phyloP scores from a whole-genome alignment of 2,113 vertebrate species.

The Tor tambroides region DNA sequence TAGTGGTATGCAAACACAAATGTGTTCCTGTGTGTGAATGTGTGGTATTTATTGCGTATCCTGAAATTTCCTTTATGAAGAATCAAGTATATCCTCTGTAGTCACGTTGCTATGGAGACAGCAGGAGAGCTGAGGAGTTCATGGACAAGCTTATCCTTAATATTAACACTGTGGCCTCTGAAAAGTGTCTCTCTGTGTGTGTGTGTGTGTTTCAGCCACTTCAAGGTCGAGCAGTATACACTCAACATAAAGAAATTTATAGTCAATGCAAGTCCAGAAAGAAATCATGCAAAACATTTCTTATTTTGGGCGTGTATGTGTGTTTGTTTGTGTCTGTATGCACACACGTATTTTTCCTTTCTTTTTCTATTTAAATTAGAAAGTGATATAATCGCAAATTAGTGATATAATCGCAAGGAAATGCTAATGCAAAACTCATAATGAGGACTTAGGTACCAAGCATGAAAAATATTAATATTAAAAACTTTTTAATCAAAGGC shows the following conservation, averaged over 20 bases:
- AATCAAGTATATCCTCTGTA: conserved; percentile 37
- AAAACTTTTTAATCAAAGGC: conserved; percentile 61
- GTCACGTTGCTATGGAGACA: conserved; percentile 55
- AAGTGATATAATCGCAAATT: not conserved
- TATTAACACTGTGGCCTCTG: conserved; percentile 28
- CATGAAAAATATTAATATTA: conserved; percentile 42
- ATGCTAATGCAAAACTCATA: conserved; percentile 27
- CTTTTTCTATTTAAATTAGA: conserved; percentile 1
- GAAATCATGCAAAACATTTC: not conserved
- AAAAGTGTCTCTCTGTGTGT: conserved; percentile 39
- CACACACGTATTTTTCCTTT: not conserved
- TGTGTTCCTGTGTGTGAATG: not conserved
- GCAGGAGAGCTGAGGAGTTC: conserved; percentile 37
- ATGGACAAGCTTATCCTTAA: conserved; percentile 35
- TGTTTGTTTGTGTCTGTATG: conserved; percentile 2
- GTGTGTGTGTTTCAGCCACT: conserved; percentile 13
- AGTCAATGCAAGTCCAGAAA: not conserved
- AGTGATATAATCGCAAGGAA: too few relatives aligned
- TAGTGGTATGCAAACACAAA: not conserved
- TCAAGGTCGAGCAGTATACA: not conserved
- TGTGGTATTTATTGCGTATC: conserved; percentile 1
- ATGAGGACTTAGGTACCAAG: conserved; percentile 42
- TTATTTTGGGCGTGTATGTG: not conserved
- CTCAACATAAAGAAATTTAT: not conserved
- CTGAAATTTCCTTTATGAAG: conserved; percentile 31